These are phyloP conservation scores for Sebastes matsubarae DNA, from an alignment of 2,797 vertebrate genomes.

Conservation along the genomic window DNA sequence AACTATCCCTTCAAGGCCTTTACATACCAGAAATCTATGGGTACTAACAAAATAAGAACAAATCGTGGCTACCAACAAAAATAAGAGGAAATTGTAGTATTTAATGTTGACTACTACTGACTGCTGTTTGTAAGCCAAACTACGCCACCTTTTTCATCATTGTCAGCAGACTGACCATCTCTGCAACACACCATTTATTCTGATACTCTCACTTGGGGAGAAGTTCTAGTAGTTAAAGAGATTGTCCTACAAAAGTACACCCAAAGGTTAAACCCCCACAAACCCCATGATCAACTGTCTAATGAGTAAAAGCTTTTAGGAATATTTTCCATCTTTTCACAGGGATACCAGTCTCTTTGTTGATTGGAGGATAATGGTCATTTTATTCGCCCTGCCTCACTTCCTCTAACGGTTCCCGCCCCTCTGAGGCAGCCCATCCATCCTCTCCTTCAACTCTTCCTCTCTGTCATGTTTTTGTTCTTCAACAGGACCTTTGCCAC, in stretches of 20 bases:
- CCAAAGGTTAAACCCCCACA: neutral
- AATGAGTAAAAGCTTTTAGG: neutral
- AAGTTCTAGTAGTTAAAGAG: neutral
- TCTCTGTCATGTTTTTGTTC: slow-evolving; percentile 67
- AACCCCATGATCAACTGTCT: neutral
- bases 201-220: neutral
- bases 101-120: neutral
- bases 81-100: neutral
- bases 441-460: slow-evolving; percentile 54
- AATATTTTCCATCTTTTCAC: neutral
- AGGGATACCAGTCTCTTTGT: neutral
- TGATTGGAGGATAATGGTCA: slow-evolving; percentile 24
- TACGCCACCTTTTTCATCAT: neutral
- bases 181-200: neutral
- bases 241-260: neutral
- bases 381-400: slow-evolving; percentile 14
- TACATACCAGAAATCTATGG: neutral
- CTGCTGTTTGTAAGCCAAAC: neutral
- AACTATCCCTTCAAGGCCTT: neutral
- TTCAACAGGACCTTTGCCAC: slow-evolving; percentile 51
- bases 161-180: neutral
- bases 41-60: neutral
- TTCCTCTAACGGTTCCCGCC: slow-evolving; percentile 49
- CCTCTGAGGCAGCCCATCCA: slow-evolving; percentile 53
- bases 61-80: neutral